Evolutionary conservation across 30 jellyfish, hydroid and myxozoan species (phyloP), one percentile per base, ranked within the genome.

Genomic region (Aurelia aurita complex sp. Pacific): DNA sequence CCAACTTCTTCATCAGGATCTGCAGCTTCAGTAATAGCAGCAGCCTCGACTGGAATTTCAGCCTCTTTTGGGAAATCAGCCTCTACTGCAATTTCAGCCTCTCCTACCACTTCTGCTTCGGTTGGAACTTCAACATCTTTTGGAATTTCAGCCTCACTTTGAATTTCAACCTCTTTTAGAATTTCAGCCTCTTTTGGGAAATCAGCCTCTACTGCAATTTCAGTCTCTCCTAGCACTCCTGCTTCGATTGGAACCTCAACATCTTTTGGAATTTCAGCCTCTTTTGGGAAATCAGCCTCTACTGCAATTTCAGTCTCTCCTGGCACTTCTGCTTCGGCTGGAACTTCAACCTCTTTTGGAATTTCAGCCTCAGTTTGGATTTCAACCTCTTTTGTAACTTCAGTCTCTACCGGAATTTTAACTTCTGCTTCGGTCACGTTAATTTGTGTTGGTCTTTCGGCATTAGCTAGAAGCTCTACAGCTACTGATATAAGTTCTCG

Each of bases 1-100:
- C 57, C 57, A 46, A 46, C 15, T 9, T 9, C 57, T 46, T 9
- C 57, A 7, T 46, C 57, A 46, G 57, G 57, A 46, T 46, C 57
- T 46, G 57, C 57, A 46, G 57, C 57, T 46, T 46, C 57, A 46
- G 57, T 46, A 46, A 46, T 4, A 46, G 57, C 57, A 9, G 57
- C 57, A 46, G 14, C 57, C 57, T 46, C 57, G 15, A 16, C 8
- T 46, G 57, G 57, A 46, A 46, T 6, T 46, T 46, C 57, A 4
- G 57, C 54, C 14, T 29, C 85, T 33, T 74, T 50, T 2, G 84
- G 54, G 51, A 17, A 2, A 0, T 29, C 77, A 67, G 82, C 69
- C 8, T 11, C 64, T 12, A 4, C 10, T 14, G 4, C 32, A 42
- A 42, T 46, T 29, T 63, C 79, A 78, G 1, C 38, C 12, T 19